Conservation (phyloP, 2,888 invertebrate species). For the Volucella inanis region DNA sequence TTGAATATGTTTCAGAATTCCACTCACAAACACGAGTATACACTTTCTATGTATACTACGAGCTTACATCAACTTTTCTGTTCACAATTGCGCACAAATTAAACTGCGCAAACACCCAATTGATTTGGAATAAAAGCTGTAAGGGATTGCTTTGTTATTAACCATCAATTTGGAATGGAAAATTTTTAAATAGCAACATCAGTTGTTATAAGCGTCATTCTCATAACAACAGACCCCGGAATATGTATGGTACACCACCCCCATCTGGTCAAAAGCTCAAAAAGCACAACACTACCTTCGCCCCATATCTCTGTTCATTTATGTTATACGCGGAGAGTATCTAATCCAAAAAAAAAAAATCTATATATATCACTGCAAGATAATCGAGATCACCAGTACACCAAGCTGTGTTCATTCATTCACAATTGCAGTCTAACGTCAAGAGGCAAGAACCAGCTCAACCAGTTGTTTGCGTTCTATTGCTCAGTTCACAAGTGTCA, state of each 20-base stretch:
- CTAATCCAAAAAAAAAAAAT: constrained; percentile 15
- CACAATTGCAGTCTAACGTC: constrained; percentile 33
- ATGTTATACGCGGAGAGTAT: neutral
- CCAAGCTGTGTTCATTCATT: neutral
- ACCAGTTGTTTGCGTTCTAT: constrained; percentile 47
- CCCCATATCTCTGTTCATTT: neutral
- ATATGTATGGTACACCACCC: too few relatives aligned
- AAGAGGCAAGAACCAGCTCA: constrained; percentile 47
- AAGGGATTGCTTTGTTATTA: too few relatives aligned
- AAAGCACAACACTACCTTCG: neutral
- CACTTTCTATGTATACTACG: too few relatives aligned
- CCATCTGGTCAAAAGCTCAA: neutral
- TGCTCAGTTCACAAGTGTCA: constrained; percentile 51
- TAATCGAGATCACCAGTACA: constrained; percentile 34
- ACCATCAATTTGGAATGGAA: constrained; percentile 5
- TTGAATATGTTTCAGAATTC: too few relatives aligned
- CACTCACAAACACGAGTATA: too few relatives aligned
- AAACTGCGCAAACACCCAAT: too few relatives aligned
- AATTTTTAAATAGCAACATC: constrained; percentile 1
- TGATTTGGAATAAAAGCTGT: too few relatives aligned
- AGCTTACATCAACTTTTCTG: too few relatives aligned
- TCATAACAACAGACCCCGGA: constrained; percentile 39
- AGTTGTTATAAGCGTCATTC: constrained; percentile 16
- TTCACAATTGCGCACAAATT: too few relatives aligned
- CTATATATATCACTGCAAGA: constrained; percentile 40